These are phyloP conservation scores for Trichonephila inaurata DNA, from an alignment of 1,140 invertebrate species.

Conservation along the genomic window DNA sequence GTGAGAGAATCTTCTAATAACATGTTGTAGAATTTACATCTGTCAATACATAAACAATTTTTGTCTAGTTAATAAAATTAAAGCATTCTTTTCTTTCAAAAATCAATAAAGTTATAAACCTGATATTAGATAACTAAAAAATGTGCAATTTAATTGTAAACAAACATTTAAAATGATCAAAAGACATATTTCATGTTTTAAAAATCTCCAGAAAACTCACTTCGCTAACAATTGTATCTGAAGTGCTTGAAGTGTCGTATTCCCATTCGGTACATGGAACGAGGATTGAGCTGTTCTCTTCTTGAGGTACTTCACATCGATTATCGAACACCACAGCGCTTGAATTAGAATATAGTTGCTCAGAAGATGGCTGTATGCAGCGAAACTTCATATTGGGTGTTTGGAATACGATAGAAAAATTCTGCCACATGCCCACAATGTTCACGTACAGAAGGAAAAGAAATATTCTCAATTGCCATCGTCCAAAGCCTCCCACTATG, in stretches of 20 bases:
- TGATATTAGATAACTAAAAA: too few relatives aligned
- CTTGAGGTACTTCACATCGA: not conserved
- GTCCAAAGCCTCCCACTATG: slow-evolving; percentile 20
- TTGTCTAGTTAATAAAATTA: too few relatives aligned
- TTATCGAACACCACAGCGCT: too few relatives aligned
- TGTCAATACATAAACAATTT: too few relatives aligned
- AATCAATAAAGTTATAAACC: too few relatives aligned
- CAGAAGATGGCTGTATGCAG: slow-evolving; percentile 13
- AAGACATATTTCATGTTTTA: too few relatives aligned
- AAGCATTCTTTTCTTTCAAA: too few relatives aligned
- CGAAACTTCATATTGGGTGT: slow-evolving; percentile 40
- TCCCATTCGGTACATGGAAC: not conserved
- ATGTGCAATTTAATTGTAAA: too few relatives aligned
- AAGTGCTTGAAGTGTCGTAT: not conserved
- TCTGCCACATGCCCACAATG: slow-evolving; percentile 43
- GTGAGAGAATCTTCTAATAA: too few relatives aligned
- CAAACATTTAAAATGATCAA: too few relatives aligned
- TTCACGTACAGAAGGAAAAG: not conserved
- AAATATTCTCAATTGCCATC: slow-evolving; percentile 17
- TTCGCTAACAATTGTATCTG: slow-evolving; percentile 23
- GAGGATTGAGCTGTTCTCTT: not conserved
- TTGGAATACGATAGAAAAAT: slow-evolving; percentile 38
- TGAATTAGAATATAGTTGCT: too few relatives aligned
- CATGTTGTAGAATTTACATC: too few relatives aligned
- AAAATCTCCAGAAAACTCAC: not conserved